Evolutionary conservation across 2,113 vertebrate genomes (phyloP).

Genomic region (Ameiurus melas): DNA sequence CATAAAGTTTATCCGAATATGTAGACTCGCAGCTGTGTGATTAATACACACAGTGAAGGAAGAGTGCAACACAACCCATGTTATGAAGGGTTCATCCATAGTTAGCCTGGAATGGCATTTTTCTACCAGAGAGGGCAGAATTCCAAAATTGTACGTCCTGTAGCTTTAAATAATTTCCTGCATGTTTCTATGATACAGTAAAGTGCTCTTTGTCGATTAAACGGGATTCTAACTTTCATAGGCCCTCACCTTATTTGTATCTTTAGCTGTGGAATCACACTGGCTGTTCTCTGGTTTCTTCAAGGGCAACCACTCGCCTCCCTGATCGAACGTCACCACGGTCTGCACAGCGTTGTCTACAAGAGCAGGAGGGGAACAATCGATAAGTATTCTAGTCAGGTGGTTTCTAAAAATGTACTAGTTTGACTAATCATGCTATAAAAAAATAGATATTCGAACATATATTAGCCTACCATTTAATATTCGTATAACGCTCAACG

Average conservation of each 20-base stretch:
- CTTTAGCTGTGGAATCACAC: conserved; percentile 82
- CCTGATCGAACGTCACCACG: conserved; percentile 88
- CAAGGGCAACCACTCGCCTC: conserved; percentile 86
- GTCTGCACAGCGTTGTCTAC: conserved; percentile 85
- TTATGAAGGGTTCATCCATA: too few relatives aligned
- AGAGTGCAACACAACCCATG: neutral
- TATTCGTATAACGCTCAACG: too few relatives aligned
- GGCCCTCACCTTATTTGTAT: conserved; percentile 78
- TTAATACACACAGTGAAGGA: neutral
- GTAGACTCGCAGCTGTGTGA: neutral
- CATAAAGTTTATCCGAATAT: neutral
- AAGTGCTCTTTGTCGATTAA: neutral
- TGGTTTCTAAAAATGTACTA: neutral
- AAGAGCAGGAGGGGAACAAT: conserved; percentile 35
- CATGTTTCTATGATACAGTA: neutral
- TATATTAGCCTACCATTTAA: neutral
- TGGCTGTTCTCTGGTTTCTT: conserved; percentile 80
- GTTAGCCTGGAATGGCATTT: neutral
- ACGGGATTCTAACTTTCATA: neutral
- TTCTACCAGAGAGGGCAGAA: neutral
- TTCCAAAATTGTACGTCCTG: neutral
- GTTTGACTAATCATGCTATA: neutral
- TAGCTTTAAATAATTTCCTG: neutral
- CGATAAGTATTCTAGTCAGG: neutral
- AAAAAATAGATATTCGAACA: neutral